phyloP scores from a whole-genome alignment of 2,888 invertebrate genomes.

The Pterostichus madidus region DNA sequence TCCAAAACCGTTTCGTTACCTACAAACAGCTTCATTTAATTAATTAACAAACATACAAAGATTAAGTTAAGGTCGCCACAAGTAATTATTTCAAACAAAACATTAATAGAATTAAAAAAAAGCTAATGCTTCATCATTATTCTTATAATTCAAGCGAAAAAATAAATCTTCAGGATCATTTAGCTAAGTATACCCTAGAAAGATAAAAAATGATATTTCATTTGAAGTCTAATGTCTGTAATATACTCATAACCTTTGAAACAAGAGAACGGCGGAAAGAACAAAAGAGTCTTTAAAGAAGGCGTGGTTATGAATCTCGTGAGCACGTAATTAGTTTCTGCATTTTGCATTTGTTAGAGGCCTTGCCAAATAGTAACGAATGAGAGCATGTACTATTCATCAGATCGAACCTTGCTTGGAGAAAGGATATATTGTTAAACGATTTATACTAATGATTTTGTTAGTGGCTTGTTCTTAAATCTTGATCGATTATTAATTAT shows the following conservation, averaged over 20 bases:
- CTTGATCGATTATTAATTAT: slow-evolving; percentile 31
- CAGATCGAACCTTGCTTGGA: slow-evolving; percentile 34
- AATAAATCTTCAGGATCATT: not conserved
- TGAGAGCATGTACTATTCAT: slow-evolving; percentile 32
- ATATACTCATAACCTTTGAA: slow-evolving; percentile 21
- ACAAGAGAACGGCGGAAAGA: slow-evolving; percentile 10
- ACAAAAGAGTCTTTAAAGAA: slow-evolving; percentile 22
- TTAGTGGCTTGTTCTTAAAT: not conserved
- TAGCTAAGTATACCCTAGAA: not conserved
- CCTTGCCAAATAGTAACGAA: slow-evolving; percentile 31
- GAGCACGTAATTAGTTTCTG: slow-evolving; percentile 26
- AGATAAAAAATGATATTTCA: slow-evolving; percentile 11
- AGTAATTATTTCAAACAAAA: not conserved
- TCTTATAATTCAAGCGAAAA: slow-evolving; percentile 22
- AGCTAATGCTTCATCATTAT: slow-evolving; percentile 15
- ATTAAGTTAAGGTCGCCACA: slow-evolving; percentile 1
- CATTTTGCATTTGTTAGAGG: slow-evolving; percentile 23
- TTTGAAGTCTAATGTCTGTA: slow-evolving; percentile 21
- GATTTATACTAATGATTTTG: slow-evolving; percentile 15
- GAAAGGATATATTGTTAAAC: slow-evolving; percentile 8
- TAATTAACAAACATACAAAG: not conserved
- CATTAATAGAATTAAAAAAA: not conserved
- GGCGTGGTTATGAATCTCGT: slow-evolving; percentile 9
- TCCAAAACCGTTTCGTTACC: not conserved
- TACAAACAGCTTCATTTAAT: not conserved